Evolutionary conservation across 2,888 invertebrate genomes (phyloP), one percentile per base, ranked within the genome.

Genomic region (Eupithecia abbreviata): DNA sequence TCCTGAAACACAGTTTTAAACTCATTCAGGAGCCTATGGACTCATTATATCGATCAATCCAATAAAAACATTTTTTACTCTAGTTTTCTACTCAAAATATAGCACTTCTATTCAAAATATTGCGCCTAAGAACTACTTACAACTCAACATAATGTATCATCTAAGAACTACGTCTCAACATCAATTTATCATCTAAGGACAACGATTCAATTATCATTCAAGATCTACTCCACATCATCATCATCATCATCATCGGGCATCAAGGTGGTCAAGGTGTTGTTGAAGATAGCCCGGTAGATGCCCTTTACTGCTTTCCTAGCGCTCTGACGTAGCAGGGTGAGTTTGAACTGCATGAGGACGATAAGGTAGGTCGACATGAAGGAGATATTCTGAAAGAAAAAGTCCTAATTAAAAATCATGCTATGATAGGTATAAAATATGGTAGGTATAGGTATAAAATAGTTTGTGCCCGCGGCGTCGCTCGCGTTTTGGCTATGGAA

Each of bases 291-390:
- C 58, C 83, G 88, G 43, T 90, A 88, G 43, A 94, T 86, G 0
- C 87, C 83, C 71, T 84, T 90, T 45, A 92, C 78, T 0, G 87
- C 88, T 81, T 92, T 94, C 74, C 90, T 87, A 0, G 95, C 92
- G 1, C 95, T 93, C 80, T 96, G 96, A 62, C 96, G 91, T 65
- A 96, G 91, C 2, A 96, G 89, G 0, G 97, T 96, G 66, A 97
- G 90, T 82, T 97, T 96, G 85, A 97, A 97, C 89, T 97, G 97
- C 95, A 97, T 96, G 84, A 97, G 85, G 76, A 97, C 97, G 10
- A 97, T 97, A 81, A 97, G 89, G 87, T 97, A 97, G 0, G 97
- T 97, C 2, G 96, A 96, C 96, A 97, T 97, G 84, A 96, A 97
- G 2, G 97, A 96, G 51, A 97, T 93, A 72, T 97, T 97, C 97